Conservation (phyloP, 2,888 invertebrate species). For the Atrina japonica region DNA sequence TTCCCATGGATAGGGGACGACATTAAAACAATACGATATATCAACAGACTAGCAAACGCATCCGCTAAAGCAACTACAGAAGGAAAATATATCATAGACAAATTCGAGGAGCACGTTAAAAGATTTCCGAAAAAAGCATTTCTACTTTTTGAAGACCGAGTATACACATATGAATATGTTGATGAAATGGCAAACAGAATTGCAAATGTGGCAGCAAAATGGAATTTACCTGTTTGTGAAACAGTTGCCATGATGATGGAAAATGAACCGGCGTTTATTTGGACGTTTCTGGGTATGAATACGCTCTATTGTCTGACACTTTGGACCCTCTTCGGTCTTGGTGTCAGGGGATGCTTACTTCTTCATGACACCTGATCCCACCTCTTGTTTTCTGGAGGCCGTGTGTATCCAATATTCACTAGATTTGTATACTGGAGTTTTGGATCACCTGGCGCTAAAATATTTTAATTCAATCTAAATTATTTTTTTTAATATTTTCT, state of each 20-base stretch:
- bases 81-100: conserved; percentile 45
- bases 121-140: conserved; percentile 53
- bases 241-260: conserved; percentile 64
- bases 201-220: conserved; percentile 52
- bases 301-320: too few relatives aligned
- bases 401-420: too few relatives aligned
- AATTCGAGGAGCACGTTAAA: conserved; percentile 53
- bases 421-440: too few relatives aligned
- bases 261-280: conserved; percentile 69
- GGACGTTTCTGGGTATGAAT: conserved; percentile 66
- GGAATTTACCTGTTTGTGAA: conserved; percentile 54
- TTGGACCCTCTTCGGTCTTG: too few relatives aligned
- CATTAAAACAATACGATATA: conserved; percentile 28
- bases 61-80: background rate
- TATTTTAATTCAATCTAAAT: too few relatives aligned
- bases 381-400: too few relatives aligned
- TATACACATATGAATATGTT: conserved; percentile 62
- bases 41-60: background rate
- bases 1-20: conserved; percentile 59
- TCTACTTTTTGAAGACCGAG: conserved; percentile 59
- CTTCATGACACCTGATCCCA: too few relatives aligned
- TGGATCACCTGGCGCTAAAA: too few relatives aligned
- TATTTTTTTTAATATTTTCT: too few relatives aligned
- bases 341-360: too few relatives aligned
- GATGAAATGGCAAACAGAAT: conserved; percentile 65